Conservation (phyloP, 2,797 vertebrate species). For the Sebastes cheni region DNA sequence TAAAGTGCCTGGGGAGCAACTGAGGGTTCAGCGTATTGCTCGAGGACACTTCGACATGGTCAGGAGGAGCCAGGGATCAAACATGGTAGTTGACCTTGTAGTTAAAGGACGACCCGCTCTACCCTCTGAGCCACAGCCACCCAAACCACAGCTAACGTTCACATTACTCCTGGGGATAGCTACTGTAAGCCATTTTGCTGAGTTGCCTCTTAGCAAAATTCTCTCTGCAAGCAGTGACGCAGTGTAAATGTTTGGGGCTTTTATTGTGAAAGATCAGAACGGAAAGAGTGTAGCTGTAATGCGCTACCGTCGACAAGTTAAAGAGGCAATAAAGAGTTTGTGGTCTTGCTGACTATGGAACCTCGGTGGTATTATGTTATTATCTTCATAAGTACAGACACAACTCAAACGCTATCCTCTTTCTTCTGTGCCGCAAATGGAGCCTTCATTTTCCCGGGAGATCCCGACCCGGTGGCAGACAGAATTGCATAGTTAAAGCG, state of each 20-base stretch:
- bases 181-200: too few species aligned
- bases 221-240: neutral
- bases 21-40: too few species aligned
- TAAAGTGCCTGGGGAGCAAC: too few species aligned
- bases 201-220: neutral
- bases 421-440: neutral
- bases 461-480: neutral
- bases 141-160: too few species aligned
- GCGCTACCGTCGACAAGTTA: neutral
- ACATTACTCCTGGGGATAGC: too few species aligned
- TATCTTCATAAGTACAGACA: neutral
- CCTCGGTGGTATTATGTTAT: neutral
- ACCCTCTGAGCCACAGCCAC: too few species aligned
- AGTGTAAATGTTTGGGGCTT: neutral
- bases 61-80: too few species aligned
- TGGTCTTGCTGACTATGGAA: neutral
- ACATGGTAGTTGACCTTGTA: too few species aligned
- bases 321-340: neutral
- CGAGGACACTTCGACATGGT: too few species aligned
- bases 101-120: too few species aligned
- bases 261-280: neutral
- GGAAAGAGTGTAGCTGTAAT: neutral
- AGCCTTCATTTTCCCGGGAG: neutral
- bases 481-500: neutral
- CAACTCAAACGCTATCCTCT: neutral